These are phyloP conservation scores for Oceanodroma tethys DNA, from an alignment of 2,113 vertebrate genomes.

Conservation along the genomic window DNA sequence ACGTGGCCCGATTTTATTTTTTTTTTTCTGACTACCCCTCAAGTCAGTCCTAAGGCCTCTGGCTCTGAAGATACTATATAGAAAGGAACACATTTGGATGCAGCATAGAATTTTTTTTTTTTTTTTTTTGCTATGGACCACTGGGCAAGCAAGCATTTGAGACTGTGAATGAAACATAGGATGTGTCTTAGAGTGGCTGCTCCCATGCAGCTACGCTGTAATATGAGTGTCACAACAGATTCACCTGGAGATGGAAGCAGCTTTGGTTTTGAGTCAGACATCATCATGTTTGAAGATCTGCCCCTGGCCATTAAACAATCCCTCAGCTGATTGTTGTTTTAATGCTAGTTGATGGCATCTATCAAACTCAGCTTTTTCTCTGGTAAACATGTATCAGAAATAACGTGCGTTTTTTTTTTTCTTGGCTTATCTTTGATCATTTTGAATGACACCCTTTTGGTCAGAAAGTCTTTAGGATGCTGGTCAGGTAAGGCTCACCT, in stretches of 20 bases:
- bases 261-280: not conserved
- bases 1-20: rapidly evolving
- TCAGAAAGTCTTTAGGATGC: not conserved
- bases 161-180: not conserved
- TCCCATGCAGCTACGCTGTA: not conserved
- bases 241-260: not conserved
- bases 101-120: not conserved
- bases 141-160: not conserved
- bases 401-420: not conserved
- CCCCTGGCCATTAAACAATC: not conserved
- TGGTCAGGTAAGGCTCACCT: not conserved
- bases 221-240: not conserved
- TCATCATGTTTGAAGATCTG: not conserved
- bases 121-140: too few species aligned
- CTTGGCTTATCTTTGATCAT: not conserved
- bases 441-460: not conserved
- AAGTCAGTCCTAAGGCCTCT: not conserved
- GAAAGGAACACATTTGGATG: not conserved
- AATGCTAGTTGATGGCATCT: not conserved
- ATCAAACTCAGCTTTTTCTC: not conserved
- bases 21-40: not conserved
- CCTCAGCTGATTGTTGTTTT: not conserved
- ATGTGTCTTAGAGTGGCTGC: not conserved
- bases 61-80: not conserved
- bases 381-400: not conserved